Evolutionary conservation across 2,113 vertebrate genomes (phyloP).

Genomic region (Phalacrocorax aristotelis): DNA sequence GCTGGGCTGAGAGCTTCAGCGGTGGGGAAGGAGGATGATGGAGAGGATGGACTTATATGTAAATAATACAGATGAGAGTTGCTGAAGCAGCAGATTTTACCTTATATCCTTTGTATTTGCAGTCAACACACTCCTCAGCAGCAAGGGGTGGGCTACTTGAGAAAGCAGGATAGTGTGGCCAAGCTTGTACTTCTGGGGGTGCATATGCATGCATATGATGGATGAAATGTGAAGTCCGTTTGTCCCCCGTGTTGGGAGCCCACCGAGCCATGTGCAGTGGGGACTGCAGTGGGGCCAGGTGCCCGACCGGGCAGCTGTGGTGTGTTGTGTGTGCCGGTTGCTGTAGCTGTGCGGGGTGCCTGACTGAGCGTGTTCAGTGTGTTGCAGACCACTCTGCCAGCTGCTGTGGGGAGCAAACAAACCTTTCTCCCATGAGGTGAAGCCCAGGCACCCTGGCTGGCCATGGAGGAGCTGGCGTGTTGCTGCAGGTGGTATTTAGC

Average conservation of each 20-base stretch:
- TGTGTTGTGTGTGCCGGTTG: accelerated
- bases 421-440: not conserved
- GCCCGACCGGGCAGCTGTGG: not conserved
- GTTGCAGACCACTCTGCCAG: not conserved
- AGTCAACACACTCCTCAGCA: not conserved
- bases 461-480: not conserved
- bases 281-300: not conserved
- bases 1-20: not conserved
- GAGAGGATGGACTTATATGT: not conserved
- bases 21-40: not conserved
- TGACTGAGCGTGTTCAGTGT: accelerated
- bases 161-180: not conserved
- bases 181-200: accelerated
- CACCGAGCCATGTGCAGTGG: accelerated
- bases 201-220: accelerated
- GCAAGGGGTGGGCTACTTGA: not conserved
- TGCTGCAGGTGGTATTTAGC: conserved; percentile 11
- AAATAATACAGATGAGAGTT: not conserved
- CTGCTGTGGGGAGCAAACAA: not conserved
- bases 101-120: not conserved
- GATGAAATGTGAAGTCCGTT: not conserved
- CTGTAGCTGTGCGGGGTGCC: not conserved
- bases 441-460: not conserved
- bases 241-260: accelerated
- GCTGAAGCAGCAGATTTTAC: not conserved